Evolutionary conservation across 2,113 vertebrate genomes (phyloP).

Genomic region (Polypterus bichir): DNA sequence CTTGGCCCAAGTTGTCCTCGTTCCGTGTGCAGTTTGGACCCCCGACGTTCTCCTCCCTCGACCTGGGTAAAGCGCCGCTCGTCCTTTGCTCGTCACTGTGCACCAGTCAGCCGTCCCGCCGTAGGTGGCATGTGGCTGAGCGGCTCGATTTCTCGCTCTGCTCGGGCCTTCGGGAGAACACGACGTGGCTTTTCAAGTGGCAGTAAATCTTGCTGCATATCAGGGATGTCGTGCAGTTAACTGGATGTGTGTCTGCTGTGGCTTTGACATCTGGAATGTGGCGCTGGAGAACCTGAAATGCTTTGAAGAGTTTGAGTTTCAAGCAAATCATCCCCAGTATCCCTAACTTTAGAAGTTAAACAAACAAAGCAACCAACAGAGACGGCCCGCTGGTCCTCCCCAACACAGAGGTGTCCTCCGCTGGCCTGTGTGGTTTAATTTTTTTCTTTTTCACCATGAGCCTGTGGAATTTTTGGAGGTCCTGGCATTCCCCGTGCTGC

Average conservation of each 20-base stretch:
- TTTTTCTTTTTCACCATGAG: slow-evolving; percentile 34
- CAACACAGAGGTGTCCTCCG: slow-evolving; percentile 8
- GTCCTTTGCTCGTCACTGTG: too few species aligned
- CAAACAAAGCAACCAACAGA: too few species aligned
- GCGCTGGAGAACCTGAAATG: slow-evolving; percentile 14
- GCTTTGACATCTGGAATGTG: slow-evolving; percentile 43
- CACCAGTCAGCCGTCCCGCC: too few species aligned
- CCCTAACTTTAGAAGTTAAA: too few species aligned
- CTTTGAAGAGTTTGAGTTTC: not conserved
- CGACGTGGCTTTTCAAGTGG: not conserved
- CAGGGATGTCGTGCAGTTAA: not conserved
- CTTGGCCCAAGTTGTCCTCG: too few species aligned
- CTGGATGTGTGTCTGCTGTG: slow-evolving; percentile 19
- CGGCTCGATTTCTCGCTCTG: not conserved
- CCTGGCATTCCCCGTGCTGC: slow-evolving; percentile 29
- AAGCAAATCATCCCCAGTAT: too few species aligned
- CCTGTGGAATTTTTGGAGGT: slow-evolving; percentile 36
- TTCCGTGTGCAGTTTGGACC: too few species aligned
- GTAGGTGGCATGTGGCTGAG: too few species aligned
- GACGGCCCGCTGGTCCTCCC: too few species aligned
- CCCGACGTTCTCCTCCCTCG: too few species aligned
- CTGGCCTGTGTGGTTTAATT: slow-evolving; percentile 23
- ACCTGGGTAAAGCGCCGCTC: too few species aligned
- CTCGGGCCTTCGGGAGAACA: not conserved
- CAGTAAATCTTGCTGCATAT: not conserved